Percentiles rank a stretch among this genome's conserved stretches.
These are phyloP conservation scores for Sebastes oblongus DNA, from an alignment of 2,797 vertebrate genomes.

Conservation along the genomic window DNA sequence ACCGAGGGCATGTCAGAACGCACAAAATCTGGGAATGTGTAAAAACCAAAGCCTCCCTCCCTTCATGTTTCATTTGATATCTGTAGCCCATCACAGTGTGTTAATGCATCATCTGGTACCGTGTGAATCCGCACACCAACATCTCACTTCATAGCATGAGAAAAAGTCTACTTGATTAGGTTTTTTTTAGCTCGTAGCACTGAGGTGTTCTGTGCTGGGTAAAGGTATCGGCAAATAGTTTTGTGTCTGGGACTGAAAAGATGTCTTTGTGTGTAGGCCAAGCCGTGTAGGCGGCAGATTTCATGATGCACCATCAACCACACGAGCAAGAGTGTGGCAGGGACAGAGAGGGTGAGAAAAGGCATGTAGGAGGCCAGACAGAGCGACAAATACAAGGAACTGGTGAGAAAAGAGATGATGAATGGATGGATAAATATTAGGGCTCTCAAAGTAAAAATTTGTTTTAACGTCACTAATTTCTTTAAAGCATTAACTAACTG, in stretches of 20 bases:
- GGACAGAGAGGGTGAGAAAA: constrained; percentile 38
- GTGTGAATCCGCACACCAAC: not conserved
- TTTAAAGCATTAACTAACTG: too few species aligned
- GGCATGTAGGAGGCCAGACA: constrained; percentile 25
- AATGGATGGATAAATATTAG: not conserved
- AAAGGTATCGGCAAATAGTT: constrained; percentile 59
- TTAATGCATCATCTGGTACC: constrained; percentile 16
- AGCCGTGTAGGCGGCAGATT: constrained; percentile 50
- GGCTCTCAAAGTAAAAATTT: too few species aligned
- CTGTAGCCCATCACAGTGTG: not conserved
- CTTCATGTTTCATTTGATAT: constrained; percentile 17
- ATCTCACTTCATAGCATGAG: constrained; percentile 36
- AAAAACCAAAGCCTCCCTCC: not conserved
- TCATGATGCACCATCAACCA: constrained; percentile 60
- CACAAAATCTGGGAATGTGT: constrained; percentile 5
- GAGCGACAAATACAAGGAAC: not conserved
- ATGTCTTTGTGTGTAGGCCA: constrained; percentile 65
- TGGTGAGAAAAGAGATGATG: constrained; percentile 39
- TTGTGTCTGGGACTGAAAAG: constrained; percentile 53
- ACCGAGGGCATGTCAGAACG: constrained; percentile 11
- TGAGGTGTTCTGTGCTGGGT: constrained; percentile 38
- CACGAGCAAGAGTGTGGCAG: constrained; percentile 16
- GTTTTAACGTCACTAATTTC: too few species aligned
- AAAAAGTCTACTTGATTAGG: constrained; percentile 36
- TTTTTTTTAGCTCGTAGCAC: constrained; percentile 34